phyloP scores from a whole-genome alignment of 2,797 vertebrate genomes.

The Pelochelys cantorii region DNA sequence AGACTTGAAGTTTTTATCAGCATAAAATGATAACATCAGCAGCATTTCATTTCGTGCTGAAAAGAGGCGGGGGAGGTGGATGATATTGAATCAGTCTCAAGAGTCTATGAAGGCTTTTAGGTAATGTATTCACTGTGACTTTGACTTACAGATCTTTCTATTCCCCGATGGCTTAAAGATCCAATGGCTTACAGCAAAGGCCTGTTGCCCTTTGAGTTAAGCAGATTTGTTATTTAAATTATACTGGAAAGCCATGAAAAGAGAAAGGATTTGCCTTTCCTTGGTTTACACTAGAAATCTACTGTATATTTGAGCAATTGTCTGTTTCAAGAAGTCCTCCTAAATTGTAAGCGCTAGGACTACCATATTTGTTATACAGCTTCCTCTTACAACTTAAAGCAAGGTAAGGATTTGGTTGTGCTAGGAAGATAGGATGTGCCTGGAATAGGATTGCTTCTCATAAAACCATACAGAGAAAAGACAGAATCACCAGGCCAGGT shows the following conservation, averaged over 20 bases:
- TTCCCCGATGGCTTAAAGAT: not conserved
- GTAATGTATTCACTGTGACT: not conserved
- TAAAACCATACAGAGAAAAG: too few species aligned
- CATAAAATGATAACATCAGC: not conserved
- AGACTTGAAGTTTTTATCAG: not conserved
- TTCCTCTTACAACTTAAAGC: too few species aligned
- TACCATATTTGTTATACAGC: too few species aligned
- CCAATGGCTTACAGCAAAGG: not conserved
- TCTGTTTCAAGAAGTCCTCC: too few species aligned
- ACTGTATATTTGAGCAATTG: too few species aligned
- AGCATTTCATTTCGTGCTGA: not conserved
- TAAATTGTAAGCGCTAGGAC: too few species aligned
- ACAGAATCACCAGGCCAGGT: too few species aligned
- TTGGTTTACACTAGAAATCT: not conserved
- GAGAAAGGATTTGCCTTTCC: not conserved
- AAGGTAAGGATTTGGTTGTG: too few species aligned
- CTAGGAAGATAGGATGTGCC: too few species aligned
- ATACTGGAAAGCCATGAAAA: not conserved
- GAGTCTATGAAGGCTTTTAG: not conserved
- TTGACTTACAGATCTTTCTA: slow-evolving; percentile 2
- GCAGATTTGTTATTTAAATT: slow-evolving; percentile 11
- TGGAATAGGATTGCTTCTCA: too few species aligned
- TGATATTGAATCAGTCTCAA: not conserved
- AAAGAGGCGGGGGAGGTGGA: not conserved
- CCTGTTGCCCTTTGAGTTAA: not conserved